Conservation (phyloP, 2,888 invertebrate species). For the Lasioglossum zephyrum region DNA sequence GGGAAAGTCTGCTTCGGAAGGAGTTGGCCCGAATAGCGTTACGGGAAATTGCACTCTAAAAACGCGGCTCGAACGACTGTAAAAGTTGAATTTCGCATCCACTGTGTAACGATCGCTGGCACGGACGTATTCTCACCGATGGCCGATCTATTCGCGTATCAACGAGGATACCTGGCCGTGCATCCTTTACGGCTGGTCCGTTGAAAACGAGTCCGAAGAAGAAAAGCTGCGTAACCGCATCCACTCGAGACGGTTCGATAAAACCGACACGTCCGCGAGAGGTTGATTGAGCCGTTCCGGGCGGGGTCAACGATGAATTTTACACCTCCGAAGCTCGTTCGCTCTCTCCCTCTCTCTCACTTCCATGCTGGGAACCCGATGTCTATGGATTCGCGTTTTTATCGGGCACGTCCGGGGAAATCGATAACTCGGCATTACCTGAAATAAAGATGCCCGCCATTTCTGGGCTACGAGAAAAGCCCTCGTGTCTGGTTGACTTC, state of each 20-base stretch:
- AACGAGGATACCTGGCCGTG: neutral
- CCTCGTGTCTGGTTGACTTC: neutral
- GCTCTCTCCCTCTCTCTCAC: neutral
- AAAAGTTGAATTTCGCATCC: neutral
- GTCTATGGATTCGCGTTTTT: conserved; percentile 18
- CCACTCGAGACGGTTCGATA: conserved; percentile 22
- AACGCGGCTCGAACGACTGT: neutral
- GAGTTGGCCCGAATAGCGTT: neutral
- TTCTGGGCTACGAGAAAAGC: conserved; percentile 21
- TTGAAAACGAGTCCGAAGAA: conserved; percentile 21
- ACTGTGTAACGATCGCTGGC: neutral
- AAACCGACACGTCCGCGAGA: conserved; percentile 4
- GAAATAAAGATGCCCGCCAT: conserved; percentile 30
- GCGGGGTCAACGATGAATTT: conserved; percentile 45
- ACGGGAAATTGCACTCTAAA: neutral
- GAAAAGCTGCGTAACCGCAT: conserved; percentile 14
- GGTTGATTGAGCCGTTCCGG: conserved; percentile 14
- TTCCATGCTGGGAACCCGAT: neutral
- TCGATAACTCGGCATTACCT: conserved; percentile 36
- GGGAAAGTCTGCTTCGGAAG: too few species aligned
- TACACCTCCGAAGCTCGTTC: conserved; percentile 27
- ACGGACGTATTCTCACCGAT: neutral
- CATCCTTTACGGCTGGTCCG: conserved; percentile 15
- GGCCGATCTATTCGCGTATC: neutral
- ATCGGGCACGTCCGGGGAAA: conserved; percentile 17